Percentiles rank a stretch among this genome's conserved stretches.
Conservation (phyloP, 2,888 invertebrate genomes). For the Drosophila phalerata region DNA sequence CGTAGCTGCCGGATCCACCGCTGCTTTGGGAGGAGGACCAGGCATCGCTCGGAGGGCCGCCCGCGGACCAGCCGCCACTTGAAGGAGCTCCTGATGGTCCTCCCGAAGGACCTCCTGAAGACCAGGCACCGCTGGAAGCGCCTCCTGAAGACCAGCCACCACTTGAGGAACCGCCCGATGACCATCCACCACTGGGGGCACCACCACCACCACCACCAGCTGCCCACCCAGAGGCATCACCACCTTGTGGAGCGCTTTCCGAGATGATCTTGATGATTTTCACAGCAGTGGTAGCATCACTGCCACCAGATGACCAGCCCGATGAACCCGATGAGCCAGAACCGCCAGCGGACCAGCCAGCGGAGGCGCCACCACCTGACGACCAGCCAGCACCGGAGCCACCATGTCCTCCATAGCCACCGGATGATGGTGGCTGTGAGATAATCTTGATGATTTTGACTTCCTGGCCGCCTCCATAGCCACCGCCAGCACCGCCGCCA, state of each 20-base stretch:
- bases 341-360: conserved; percentile 50
- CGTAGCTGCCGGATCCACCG: not conserved
- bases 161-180: conserved; percentile 28
- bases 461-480: conserved; percentile 22
- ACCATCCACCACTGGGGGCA: conserved; percentile 54
- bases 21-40: conserved; percentile 56
- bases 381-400: conserved; percentile 46
- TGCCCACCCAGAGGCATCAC: conserved; percentile 43
- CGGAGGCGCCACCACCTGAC: conserved; percentile 33
- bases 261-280: conserved; percentile 64
- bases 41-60: conserved; percentile 40
- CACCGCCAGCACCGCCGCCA: conserved; percentile 31
- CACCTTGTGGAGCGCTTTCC: conserved; percentile 38
- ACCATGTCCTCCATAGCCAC: conserved; percentile 53
- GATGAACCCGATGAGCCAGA: conserved; percentile 52
- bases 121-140: conserved; percentile 53
- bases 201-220: conserved; percentile 53
- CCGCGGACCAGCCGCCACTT: conserved; percentile 47
- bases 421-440: not conserved
- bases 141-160: conserved; percentile 46
- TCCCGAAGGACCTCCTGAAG: conserved; percentile 26
- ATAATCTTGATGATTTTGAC: conserved; percentile 58
- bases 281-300: conserved; percentile 50
- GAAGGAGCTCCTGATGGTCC: conserved; percentile 28
- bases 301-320: conserved; percentile 61